Percentiles rank a stretch among this genome's conserved stretches.
Conservation (phyloP, 2,113 vertebrate species). For the Saccopteryx bilineata region DNA sequence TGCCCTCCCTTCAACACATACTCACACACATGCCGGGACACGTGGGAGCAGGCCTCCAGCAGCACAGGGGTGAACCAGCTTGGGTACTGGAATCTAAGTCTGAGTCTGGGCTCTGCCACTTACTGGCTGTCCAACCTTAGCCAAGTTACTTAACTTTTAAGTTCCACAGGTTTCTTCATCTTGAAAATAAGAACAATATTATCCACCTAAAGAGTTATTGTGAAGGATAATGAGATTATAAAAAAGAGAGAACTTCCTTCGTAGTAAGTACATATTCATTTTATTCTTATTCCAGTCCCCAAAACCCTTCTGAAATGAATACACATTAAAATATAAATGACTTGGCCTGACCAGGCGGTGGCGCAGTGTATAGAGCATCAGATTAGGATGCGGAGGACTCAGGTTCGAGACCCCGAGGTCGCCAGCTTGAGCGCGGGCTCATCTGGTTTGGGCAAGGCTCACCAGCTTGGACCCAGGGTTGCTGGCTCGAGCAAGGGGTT, state of each 20-base stretch:
- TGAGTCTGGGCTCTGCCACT: neutral
- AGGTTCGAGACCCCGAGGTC: too few relatives aligned
- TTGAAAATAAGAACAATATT: neutral
- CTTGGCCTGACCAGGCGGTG: neutral
- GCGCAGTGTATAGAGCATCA: too few relatives aligned
- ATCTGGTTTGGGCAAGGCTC: too few relatives aligned
- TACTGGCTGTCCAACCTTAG: neutral
- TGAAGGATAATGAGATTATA: conserved; percentile 24
- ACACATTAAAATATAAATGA: conserved; percentile 54
- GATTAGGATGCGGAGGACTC: too few relatives aligned
- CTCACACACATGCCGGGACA: neutral
- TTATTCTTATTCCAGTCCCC: neutral
- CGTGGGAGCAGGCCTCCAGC: neutral
- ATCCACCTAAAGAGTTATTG: neutral
- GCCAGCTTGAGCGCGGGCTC: too few relatives aligned
- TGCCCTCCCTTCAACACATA: neutral
- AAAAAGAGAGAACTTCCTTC: neutral
- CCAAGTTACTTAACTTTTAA: conserved; percentile 36
- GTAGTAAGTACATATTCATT: neutral
- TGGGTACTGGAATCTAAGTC: neutral
- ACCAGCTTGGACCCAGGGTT: too few relatives aligned
- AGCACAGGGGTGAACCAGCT: neutral
- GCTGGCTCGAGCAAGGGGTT: too few relatives aligned
- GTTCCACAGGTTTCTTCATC: conserved; percentile 1
- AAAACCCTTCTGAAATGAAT: conserved; percentile 10